These are phyloP conservation scores for Bradypodion pumilum DNA, from an alignment of 2,797 vertebrate genomes.

Conservation along the genomic window DNA sequence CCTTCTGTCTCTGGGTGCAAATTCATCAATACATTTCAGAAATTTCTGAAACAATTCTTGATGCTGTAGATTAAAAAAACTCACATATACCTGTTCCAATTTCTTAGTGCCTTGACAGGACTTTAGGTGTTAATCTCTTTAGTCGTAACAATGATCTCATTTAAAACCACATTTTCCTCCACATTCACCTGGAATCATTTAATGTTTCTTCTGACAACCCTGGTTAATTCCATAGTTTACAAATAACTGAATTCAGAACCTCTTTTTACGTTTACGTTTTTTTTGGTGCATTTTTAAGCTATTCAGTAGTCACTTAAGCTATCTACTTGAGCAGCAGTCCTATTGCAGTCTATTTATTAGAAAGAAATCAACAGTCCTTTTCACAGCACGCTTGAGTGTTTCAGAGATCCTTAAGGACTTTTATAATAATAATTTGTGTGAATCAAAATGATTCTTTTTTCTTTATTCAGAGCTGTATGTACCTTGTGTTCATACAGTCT, in stretches of 20 bases:
- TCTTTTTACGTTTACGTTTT: too few species aligned
- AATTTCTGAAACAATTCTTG: not conserved
- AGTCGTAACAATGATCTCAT: not conserved
- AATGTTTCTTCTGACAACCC: not conserved
- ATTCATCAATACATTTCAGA: not conserved
- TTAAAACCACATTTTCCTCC: not conserved
- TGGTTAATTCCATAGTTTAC: not conserved
- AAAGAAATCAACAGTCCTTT: not conserved
- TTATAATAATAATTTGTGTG: not conserved
- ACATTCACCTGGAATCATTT: not conserved
- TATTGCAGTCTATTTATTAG: not conserved
- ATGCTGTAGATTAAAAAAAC: not conserved
- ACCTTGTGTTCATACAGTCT: not conserved
- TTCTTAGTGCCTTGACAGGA: not conserved
- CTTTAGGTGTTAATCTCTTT: constrained; percentile 28
- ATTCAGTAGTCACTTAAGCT: too few species aligned
- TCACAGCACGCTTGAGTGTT: not conserved
- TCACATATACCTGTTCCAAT: not conserved
- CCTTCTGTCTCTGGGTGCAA: not conserved
- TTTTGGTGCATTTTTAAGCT: too few species aligned
- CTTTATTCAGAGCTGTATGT: not conserved
- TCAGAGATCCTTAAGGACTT: not conserved
- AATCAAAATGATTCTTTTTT: not conserved
- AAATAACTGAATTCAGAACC: not conserved
- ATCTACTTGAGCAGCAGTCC: not conserved